Evolutionary conservation across 2,113 vertebrate species (phyloP), one percentile per base, ranked within the genome.

Genomic region (Ceyx melanurus): DNA sequence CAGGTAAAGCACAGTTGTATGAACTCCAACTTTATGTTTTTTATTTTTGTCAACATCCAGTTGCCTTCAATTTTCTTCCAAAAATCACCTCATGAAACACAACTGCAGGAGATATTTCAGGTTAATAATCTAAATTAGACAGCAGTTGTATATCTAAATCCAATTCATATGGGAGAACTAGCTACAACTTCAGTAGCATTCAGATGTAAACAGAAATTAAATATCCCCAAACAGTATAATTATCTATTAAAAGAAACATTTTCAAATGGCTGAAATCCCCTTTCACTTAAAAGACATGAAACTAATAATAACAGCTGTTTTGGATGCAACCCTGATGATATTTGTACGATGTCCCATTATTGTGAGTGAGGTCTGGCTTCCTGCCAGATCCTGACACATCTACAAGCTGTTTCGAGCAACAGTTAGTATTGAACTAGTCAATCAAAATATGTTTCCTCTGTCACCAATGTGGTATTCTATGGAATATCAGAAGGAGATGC

Each of bases 271-370:
- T 94, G 85, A 92, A 81, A 93, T 90, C 26, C 33, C 90, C 43
- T 95, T 82, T 65, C 26, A 93, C 71, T 96, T 91, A 90, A 93
- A 95, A 92, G 57, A 85, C 77, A 77, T 74, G 31, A 94, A 93
- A 95, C 92, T 96, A 94, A 95, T 96, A 96, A 93, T 87, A 96
- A 71, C 80, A 88, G 94, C 81, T 95, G 84, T 25, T 94, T 96
- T 95, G 66, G 72, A 86, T 80, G 85, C 82, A 90, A 57, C 62
- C 51, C 26, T 90, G 42, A 74, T 94, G 76, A 76, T 95, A 88
- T 80, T 96, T 93, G 56, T 90, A 89, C 48, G 82, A 82, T 67
- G 50, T 75, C 57, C 91, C 61, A 94, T 87, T 95, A 95, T n/a
- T 89, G 53, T 70, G 91, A 96, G 96, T 72, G 85, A 57, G 42